Conservation (phyloP, 2,797 vertebrate genomes). For the Champsocephalus gunnari region DNA sequence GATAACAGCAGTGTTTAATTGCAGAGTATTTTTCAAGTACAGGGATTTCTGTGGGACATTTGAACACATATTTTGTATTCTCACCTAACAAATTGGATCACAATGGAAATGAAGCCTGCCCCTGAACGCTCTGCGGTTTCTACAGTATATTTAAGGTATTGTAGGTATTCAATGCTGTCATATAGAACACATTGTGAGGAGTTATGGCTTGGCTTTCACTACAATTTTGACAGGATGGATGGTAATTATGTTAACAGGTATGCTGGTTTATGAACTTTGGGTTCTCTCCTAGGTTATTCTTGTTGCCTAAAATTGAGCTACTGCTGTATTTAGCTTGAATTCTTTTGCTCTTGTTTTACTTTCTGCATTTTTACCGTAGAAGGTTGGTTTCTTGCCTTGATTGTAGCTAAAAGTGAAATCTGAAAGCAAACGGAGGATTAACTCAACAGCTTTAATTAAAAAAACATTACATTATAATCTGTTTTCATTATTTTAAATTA, state of each 20-base stretch:
- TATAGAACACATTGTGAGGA: background rate
- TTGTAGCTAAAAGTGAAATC: too few relatives aligned
- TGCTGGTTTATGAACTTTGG: background rate
- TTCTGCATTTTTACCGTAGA: too few relatives aligned
- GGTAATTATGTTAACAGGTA: background rate
- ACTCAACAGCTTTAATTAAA: too few relatives aligned
- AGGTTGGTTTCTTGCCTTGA: too few relatives aligned
- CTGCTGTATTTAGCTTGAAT: too few relatives aligned
- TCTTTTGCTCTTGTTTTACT: too few relatives aligned
- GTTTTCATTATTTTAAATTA: too few relatives aligned
- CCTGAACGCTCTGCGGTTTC: background rate
- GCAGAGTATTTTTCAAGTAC: slow-evolving; percentile 15
- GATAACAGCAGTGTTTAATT: slow-evolving; percentile 18
- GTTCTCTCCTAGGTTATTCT: background rate
- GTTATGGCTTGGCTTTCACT: background rate
- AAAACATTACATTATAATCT: too few relatives aligned
- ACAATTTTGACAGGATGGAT: slow-evolving; percentile 5
- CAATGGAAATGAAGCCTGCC: background rate
- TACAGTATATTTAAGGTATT: background rate
- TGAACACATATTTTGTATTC: background rate
- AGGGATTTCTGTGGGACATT: background rate
- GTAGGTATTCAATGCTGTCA: background rate
- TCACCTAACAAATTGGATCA: slow-evolving; percentile 1
- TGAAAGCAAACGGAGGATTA: too few relatives aligned
- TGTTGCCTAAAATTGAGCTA: too few relatives aligned